Evolutionary conservation across 2,113 vertebrate genomes (phyloP), one percentile per base, ranked within the genome.

Genomic region (Gnathonemus echidnorhynchus): DNA sequence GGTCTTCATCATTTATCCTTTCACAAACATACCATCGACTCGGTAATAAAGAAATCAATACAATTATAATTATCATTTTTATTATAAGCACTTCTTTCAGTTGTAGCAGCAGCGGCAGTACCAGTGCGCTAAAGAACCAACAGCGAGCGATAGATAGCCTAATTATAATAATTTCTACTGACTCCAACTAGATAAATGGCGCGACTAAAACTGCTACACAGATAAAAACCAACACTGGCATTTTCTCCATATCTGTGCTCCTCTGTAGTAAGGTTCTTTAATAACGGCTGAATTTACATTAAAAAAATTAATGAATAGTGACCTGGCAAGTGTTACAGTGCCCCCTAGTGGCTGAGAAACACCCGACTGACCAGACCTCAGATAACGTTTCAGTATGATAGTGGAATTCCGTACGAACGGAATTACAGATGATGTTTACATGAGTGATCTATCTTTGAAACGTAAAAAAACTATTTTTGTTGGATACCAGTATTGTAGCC

Each of bases 261-360:
- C 15, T 85, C 21, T 85, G 83, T 85, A 85, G n/a, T 80, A 80
- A 48, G 42, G 3, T 85, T 85, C 39, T 19, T 48, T 46, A 85
- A 85, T 46, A 46, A 13, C 21, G 9, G 45, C 17, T 24, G 39
- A 45, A 24, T 84, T 46, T 84, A 31, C 31, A 24, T 17, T n/a
- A 3, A 11, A 13, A n/a, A 85, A 85, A 42, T 1, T 24, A 10
- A 45, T 45, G 19, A 84, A 46, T n/a, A 11, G 39, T 85, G 83
- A 48, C 45, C 83, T 19, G 19, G 39, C 45, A 48, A 17, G 74
- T 42, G 35, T 42, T 39, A 80, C 86, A 92, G 88, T 92, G 92
- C 91, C 89, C 88, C 88, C 92, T 56, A 58, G 88, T 6, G 88
- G 90, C 89, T 62, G 48, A 66, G 17, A 27, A 50, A 13, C 45